A percentile compares a stretch with the other conserved stretches of the same genome.
These are phyloP conservation scores for Macrosiphum euphorbiae DNA, from an alignment of 2,888 invertebrate genomes.

Conservation along the genomic window DNA sequence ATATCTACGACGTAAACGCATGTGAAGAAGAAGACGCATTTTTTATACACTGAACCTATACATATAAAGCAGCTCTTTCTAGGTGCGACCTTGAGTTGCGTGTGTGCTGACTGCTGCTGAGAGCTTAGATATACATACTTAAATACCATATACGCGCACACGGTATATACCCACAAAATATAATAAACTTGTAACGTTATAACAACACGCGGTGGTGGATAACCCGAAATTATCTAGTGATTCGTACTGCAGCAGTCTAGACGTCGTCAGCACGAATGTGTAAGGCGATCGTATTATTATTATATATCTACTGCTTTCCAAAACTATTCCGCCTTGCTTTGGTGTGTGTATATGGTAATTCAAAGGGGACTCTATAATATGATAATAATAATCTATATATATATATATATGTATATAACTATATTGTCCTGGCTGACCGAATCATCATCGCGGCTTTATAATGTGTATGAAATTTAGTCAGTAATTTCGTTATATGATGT, in stretches of 20 bases:
- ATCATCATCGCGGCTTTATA: too few species aligned
- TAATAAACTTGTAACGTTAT: neutral
- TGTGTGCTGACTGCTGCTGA: neutral
- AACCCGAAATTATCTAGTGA: conserved; percentile 47
- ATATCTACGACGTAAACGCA: neutral
- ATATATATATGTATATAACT: too few species aligned
- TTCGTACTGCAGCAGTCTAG: neutral
- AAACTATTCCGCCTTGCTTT: neutral
- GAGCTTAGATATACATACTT: neutral
- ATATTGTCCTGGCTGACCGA: too few species aligned
- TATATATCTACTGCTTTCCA: neutral
- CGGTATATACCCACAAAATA: neutral
- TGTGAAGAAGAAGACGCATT: neutral
- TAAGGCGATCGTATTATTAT: neutral
- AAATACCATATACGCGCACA: neutral
- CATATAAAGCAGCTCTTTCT: neutral
- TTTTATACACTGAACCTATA: neutral
- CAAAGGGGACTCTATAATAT: neutral
- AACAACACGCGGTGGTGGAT: neutral
- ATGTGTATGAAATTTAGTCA: too few species aligned
- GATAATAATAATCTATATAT: neutral
- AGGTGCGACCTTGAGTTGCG: neutral
- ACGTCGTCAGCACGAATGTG: neutral
- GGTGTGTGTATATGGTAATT: neutral
- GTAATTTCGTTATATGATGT: too few species aligned